Evolutionary conservation across 2,113 vertebrate genomes (phyloP), one percentile per base, ranked within the genome.

Genomic region (Lathamus discolor): DNA sequence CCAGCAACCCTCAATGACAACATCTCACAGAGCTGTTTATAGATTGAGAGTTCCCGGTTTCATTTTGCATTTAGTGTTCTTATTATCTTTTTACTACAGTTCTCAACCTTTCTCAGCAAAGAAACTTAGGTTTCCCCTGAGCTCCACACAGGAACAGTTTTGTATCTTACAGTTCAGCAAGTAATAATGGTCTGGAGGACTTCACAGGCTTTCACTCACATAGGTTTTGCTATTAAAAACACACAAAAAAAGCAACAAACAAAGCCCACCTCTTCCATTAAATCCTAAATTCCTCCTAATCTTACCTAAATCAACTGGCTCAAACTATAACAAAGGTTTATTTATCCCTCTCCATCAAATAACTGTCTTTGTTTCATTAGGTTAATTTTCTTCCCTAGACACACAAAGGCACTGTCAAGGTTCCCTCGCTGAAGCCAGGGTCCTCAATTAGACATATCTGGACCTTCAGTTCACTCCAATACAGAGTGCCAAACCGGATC

Each of bases 251-350:
- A 5, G 17, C 22, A 59, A 59, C 20, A 59, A 59, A 59, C 57
- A 59, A 59, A 59, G 33, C 33, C 76, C 82, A 86, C 67, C 73
- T 81, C 90, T 89, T 88, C 86, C 73, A 96, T 79, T 74, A 92
- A 93, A 88, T 75, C 66, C 93, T 78, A n/a, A 72, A 93, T 91
- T 94, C 93, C 86, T 90, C 54, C 92, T 96, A 96, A 96, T 94
- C 76, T 83, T 44, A n/a, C 46, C 80, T 86, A 91, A 95, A 95
- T 41, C 88, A 94, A 91, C 86, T 93, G 95, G 93, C 90, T 88
- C 48, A 84, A 91, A 64, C 91, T 83, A 88, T 76, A 83, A 86
- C 79, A 86, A 84, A 92, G 86, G 88, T 78, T 93, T 93, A 93
- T 86, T 96, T 83, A 86, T 72, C 80, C 66, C 83, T 84, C 83